Evolutionary conservation across 2,888 invertebrate species (phyloP).

Genomic region (Macrosoma leucophasiata): DNA sequence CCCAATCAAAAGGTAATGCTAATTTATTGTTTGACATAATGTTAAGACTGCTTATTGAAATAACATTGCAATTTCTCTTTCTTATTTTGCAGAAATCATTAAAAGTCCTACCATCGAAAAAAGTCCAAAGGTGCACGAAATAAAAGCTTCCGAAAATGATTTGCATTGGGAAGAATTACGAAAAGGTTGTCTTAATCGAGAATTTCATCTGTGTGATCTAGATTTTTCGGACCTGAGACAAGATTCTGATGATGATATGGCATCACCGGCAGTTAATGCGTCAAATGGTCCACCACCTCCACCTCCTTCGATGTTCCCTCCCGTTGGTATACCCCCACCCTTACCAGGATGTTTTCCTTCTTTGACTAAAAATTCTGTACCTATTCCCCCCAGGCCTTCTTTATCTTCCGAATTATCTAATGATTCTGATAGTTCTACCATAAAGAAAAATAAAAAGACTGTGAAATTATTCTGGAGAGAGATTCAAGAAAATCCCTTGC

Average conservation of each 20-base stretch:
- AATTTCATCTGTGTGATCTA: constrained; percentile 91
- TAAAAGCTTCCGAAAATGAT: constrained; percentile 94
- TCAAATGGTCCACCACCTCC: constrained; percentile 87
- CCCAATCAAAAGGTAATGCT: constrained; percentile 81
- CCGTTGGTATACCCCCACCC: constrained; percentile 60
- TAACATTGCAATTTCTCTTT: neutral
- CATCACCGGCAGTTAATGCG: constrained; percentile 79
- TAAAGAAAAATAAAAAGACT: constrained; percentile 95
- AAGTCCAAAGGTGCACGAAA: constrained; percentile 78
- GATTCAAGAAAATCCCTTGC: constrained; percentile 84
- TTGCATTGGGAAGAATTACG: constrained; percentile 94
- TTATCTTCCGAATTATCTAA: constrained; percentile 49
- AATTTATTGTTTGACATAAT: neutral
- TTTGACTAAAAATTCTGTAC: constrained; percentile 58
- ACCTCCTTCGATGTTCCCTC: constrained; percentile 80
- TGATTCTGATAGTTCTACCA: constrained; percentile 65
- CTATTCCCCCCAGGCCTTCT: constrained; percentile 52
- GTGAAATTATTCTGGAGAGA: constrained; percentile 99
- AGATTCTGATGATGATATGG: constrained; percentile 90
- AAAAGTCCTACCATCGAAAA: constrained; percentile 83
- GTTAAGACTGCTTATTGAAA: constrained; percentile 1
- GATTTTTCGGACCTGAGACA: constrained; percentile 96
- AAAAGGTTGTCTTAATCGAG: constrained; percentile 82
- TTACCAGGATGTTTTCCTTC: constrained; percentile 67
- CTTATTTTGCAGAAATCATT: constrained; percentile 75